Conservation (phyloP, 1,140 invertebrate species). For the Amyelois transitella region DNA sequence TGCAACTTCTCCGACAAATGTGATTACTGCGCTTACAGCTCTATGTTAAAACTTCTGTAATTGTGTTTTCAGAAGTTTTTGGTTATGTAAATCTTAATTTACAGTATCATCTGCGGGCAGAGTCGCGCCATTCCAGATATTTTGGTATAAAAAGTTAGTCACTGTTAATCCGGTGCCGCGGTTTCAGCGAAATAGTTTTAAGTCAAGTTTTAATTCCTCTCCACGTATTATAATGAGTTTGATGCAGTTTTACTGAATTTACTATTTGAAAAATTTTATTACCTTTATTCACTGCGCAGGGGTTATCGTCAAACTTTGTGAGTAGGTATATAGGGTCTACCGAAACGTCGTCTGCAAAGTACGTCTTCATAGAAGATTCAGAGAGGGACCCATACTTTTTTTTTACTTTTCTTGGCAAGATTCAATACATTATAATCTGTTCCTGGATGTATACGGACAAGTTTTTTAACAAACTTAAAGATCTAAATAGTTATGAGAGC, state of each 20-base stretch:
- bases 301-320: too few species aligned
- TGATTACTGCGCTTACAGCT: constrained; percentile 48
- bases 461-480: too few species aligned
- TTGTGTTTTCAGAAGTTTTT: constrained; percentile 55
- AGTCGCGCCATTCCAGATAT: constrained; percentile 9
- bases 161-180: constrained; percentile 3
- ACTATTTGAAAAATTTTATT: too few species aligned
- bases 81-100: constrained; percentile 54
- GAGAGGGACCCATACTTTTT: too few species aligned
- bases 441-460: too few species aligned
- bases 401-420: too few species aligned
- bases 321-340: too few species aligned
- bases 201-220: background rate
- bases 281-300: too few species aligned
- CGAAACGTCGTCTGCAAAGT: too few species aligned
- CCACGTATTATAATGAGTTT: background rate
- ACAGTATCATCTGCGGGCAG: constrained; percentile 23
- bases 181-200: background rate
- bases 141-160: constrained; percentile 8
- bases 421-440: too few species aligned
- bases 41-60: constrained; percentile 54
- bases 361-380: too few species aligned
- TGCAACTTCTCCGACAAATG: constrained; percentile 45
- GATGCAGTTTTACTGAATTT: background rate
- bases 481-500: too few species aligned